Evolutionary conservation across 1,140 invertebrate species (phyloP).

Genomic region (Drosophila eugracilis): DNA sequence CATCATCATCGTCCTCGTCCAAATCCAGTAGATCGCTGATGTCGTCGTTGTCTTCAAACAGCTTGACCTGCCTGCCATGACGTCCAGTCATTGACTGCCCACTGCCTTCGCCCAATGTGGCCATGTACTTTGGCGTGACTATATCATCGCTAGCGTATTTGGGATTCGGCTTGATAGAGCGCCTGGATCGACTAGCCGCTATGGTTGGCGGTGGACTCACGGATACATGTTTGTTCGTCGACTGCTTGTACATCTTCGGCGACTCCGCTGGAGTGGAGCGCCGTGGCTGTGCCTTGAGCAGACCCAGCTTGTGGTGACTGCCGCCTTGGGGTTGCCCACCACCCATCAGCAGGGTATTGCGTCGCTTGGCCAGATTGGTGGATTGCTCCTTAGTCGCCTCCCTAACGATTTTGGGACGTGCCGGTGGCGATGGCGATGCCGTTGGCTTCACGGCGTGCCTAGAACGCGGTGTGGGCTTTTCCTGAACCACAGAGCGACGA

Average conservation of each 20-base stretch:
- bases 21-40: constrained; percentile 36
- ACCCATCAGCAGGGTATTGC: constrained; percentile 14
- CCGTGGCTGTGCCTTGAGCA: constrained; percentile 7
- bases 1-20: constrained; percentile 63
- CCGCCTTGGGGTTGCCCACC: background rate
- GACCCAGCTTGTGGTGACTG: background rate
- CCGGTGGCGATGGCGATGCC: background rate
- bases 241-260: constrained; percentile 62
- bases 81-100: background rate
- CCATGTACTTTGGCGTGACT: constrained; percentile 75
- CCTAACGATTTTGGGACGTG: constrained; percentile 6
- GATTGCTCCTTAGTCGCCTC: constrained; percentile 1
- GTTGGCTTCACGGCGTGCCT: constrained; percentile 7
- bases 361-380: constrained; percentile 22
- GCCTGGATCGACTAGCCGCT: constrained; percentile 72
- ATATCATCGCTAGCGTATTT: constrained; percentile 81
- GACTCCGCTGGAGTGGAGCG: constrained; percentile 17
- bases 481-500: constrained; percentile 4
- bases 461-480: constrained; percentile 1
- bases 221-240: constrained; percentile 11
- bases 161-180: constrained; percentile 84
- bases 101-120: constrained; percentile 13
- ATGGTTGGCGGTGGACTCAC: constrained; percentile 69
- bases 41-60: constrained; percentile 35
- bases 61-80: constrained; percentile 27